A percentile compares a stretch with the other conserved stretches of the same genome.
phyloP scores from a whole-genome alignment of 2,797 vertebrate species.

The Crocodylus rhombifer region DNA sequence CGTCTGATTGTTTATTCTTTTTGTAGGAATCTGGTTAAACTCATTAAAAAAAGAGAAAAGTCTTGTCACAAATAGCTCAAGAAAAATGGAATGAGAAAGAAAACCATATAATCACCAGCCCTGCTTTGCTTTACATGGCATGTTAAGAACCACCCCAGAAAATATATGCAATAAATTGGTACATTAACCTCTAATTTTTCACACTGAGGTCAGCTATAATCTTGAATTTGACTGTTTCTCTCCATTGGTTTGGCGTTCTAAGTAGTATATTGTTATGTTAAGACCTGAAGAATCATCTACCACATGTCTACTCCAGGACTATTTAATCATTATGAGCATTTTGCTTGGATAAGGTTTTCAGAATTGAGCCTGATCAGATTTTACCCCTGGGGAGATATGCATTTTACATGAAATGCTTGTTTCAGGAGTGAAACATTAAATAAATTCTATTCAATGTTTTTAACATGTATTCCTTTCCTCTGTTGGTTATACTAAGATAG shows the following conservation, averaged over 20 bases:
- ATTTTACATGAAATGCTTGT: slow-evolving; percentile 54
- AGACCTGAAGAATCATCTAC: not conserved
- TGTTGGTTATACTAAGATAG: not conserved
- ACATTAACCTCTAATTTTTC: slow-evolving; percentile 2
- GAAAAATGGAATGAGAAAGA: not conserved
- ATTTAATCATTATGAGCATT: not conserved
- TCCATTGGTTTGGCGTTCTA: not conserved
- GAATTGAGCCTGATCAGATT: slow-evolving; percentile 55
- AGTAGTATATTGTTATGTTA: not conserved
- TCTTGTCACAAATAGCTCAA: not conserved
- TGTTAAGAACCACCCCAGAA: not conserved
- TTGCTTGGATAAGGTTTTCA: slow-evolving; percentile 6
- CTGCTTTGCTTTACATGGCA: not conserved
- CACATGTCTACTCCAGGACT: slow-evolving; percentile 2
- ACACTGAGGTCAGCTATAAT: not conserved
- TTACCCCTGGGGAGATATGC: slow-evolving; percentile 41
- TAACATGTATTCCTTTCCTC: slow-evolving; percentile 14
- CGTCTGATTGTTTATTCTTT: not conserved
- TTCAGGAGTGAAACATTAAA: slow-evolving; percentile 38
- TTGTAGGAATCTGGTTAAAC: not conserved
- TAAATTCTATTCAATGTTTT: slow-evolving; percentile 46
- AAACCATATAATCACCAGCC: slow-evolving; percentile 30
- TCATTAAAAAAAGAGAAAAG: not conserved
- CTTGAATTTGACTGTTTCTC: slow-evolving; percentile 24
- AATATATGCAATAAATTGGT: not conserved